phyloP scores from a whole-genome alignment of 2,797 vertebrate genomes.

The Anabacerthia variegaticeps region DNA sequence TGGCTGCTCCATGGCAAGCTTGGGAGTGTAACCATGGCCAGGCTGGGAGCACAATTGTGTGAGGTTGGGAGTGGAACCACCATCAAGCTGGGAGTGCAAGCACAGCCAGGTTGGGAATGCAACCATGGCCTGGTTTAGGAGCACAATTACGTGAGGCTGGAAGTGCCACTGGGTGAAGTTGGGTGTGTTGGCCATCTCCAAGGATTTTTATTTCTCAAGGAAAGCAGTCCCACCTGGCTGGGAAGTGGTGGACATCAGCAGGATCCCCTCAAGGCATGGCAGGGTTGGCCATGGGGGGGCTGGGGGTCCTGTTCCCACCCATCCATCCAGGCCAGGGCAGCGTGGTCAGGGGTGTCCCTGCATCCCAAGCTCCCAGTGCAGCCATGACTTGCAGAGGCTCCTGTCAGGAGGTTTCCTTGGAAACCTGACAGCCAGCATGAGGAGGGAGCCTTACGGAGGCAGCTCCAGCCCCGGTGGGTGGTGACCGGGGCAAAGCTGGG shows the following conservation, averaged over 20 bases:
- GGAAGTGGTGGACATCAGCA: neutral
- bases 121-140: neutral
- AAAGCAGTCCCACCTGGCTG: neutral
- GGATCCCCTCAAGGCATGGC: neutral
- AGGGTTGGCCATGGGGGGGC: fast-evolving
- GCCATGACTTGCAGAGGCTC: neutral
- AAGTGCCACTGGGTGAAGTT: neutral
- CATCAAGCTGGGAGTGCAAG: neutral
- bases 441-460: neutral
- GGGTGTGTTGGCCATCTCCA: neutral
- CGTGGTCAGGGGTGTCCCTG: fast-evolving
- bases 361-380: neutral
- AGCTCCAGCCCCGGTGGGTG: neutral
- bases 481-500: neutral
- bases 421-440: neutral
- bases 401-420: conserved; percentile 36
- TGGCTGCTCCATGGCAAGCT: fast-evolving
- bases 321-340: neutral
- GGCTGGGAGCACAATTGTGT: neutral
- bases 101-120: neutral
- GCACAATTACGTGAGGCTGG: neutral
- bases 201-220: neutral
- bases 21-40: too few relatives aligned
- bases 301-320: neutral
- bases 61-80: neutral